A percentile compares a stretch with the other conserved stretches of the same genome.
Evolutionary conservation across 2,113 vertebrate species (phyloP).

Genomic region (Phaethornis superciliosus): DNA sequence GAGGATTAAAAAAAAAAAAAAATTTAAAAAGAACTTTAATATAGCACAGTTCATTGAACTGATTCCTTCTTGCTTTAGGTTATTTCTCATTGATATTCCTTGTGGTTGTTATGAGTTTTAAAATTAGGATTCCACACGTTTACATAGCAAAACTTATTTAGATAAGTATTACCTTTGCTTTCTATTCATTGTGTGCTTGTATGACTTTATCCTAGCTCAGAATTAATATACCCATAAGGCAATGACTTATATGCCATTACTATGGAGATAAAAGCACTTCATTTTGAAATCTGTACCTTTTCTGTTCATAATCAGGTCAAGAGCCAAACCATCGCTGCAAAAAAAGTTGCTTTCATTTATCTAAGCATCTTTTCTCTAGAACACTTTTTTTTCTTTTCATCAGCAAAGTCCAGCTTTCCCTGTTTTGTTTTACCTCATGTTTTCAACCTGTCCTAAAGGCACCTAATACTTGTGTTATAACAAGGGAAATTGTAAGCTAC

Average conservation of each 20-base stretch:
- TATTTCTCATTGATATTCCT: conserved; percentile 70
- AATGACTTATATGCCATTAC: conserved; percentile 38
- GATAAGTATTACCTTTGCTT: conserved; percentile 66
- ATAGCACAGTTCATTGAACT: conserved; percentile 66
- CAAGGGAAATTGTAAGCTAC: neutral
- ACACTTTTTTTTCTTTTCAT: neutral
- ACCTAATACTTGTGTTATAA: neutral
- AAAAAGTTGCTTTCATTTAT: conserved; percentile 21
- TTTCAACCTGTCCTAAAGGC: neutral
- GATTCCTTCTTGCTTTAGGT: conserved; percentile 62
- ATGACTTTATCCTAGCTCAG: conserved; percentile 55
- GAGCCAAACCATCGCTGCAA: neutral
- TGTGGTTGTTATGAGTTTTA: conserved; percentile 62
- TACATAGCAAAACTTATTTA: conserved; percentile 65
- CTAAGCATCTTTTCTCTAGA: neutral
- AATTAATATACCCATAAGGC: conserved; percentile 36
- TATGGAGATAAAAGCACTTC: conserved; percentile 34
- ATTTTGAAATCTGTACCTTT: conserved; percentile 49
- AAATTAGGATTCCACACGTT: conserved; percentile 59
- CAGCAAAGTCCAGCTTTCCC: neutral
- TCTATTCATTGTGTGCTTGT: conserved; percentile 55
- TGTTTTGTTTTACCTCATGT: neutral
- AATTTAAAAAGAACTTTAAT: conserved; percentile 47
- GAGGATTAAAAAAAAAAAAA: neutral
- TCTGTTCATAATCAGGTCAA: conserved; percentile 28